Conservation (phyloP, 2,113 vertebrate species). For the Podocnemis expansa region DNA sequence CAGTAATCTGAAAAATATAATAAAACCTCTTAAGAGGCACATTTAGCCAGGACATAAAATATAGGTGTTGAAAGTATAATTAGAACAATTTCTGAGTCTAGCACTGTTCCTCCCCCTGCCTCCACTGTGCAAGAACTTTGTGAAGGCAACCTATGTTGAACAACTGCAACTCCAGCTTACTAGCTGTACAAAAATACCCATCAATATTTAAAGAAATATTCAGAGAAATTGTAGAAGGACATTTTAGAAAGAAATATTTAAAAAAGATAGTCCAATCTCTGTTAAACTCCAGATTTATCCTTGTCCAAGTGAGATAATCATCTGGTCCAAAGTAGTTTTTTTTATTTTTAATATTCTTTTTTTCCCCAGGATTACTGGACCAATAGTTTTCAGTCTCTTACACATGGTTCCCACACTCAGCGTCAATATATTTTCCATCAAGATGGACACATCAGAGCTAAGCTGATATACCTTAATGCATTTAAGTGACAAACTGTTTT, state of each 20-base stretch:
- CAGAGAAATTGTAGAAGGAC: too few species aligned
- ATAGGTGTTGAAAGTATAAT: not conserved
- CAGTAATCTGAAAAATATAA: constrained; percentile 1
- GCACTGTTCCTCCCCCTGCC: not conserved
- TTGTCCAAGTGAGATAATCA: not conserved
- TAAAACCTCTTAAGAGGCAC: not conserved
- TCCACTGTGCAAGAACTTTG: not conserved
- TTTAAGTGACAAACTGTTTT: not conserved
- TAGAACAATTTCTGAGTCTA: not conserved
- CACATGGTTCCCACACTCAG: not conserved
- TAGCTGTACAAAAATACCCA: not conserved
- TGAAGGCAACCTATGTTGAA: not conserved
- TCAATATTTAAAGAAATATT: not conserved
- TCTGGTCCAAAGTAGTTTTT: not conserved
- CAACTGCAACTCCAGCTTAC: not conserved
- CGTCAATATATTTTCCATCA: not conserved
- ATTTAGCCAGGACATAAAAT: constrained; percentile 30
- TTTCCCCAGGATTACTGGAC: not conserved
- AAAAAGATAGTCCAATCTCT: not conserved
- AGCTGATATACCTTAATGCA: not conserved
- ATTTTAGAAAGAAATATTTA: too few species aligned
- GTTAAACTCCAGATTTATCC: not conserved
- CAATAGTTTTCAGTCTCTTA: constrained; percentile 2
- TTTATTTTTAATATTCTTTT: not conserved
- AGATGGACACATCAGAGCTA: not conserved